Conservation (phyloP, 2,113 vertebrate genomes). For the Ibidorhyncha struthersii region DNA sequence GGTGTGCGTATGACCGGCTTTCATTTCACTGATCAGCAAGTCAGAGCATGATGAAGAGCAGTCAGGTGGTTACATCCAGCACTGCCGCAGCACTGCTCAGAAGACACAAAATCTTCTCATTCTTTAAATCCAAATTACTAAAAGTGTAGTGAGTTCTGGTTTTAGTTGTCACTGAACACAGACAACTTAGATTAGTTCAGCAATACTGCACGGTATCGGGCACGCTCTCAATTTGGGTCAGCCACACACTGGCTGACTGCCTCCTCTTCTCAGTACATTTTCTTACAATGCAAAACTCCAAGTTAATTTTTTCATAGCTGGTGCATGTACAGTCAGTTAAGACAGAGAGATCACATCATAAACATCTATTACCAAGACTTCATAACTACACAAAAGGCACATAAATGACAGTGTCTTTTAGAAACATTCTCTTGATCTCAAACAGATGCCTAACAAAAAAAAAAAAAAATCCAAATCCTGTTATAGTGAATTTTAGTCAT, state of each 20-base stretch:
- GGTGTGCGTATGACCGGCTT: accelerated
- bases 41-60: not conserved
- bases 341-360: not conserved
- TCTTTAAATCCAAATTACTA: not conserved
- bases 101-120: not conserved
- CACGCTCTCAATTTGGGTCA: not conserved
- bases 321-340: not conserved
- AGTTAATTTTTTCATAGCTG: not conserved
- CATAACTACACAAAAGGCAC: not conserved
- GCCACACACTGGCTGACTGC: not conserved
- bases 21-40: not conserved
- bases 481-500: not conserved
- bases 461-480: not conserved
- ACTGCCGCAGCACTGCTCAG: not conserved
- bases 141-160: not conserved
- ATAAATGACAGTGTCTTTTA: not conserved
- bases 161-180: not conserved
- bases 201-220: accelerated
- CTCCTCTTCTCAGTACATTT: not conserved
- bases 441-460: not conserved
- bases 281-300: not conserved
- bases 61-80: not conserved
- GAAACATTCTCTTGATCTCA: not conserved
- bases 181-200: not conserved
- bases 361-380: not conserved